Evolutionary conservation across 2,888 invertebrate species (phyloP).

Genomic region (Buathra laborator): DNA sequence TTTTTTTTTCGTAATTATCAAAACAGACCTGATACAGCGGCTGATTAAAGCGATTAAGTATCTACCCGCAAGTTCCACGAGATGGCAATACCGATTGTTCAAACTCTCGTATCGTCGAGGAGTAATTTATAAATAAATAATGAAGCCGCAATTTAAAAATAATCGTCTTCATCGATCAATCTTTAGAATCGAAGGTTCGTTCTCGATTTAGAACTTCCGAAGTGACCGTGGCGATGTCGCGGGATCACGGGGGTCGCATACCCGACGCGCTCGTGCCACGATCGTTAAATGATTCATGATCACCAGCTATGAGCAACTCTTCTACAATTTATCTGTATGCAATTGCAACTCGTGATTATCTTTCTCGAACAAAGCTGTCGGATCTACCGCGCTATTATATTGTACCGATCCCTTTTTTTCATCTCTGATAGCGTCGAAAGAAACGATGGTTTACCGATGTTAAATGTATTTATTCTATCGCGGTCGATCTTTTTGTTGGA

Average conservation of each 20-base stretch:
- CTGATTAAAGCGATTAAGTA: background rate
- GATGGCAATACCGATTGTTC: slow-evolving; percentile 49
- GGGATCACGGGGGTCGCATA: slow-evolving; percentile 44
- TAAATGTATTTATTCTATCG: slow-evolving; percentile 50
- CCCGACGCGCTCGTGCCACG: slow-evolving; percentile 53
- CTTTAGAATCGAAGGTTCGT: slow-evolving; percentile 51
- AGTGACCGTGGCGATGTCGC: slow-evolving; percentile 40
- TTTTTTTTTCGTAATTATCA: background rate
- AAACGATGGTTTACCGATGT: slow-evolving; percentile 35
- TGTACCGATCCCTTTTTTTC: background rate
- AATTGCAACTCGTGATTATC: slow-evolving; percentile 26
- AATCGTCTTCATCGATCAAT: slow-evolving; percentile 36
- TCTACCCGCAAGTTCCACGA: slow-evolving; percentile 11
- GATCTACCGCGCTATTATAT: background rate
- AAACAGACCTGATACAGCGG: slow-evolving; percentile 1
- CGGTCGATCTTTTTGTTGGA: slow-evolving; percentile 18
- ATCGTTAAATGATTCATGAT: slow-evolving; percentile 51
- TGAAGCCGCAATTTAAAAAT: slow-evolving; percentile 45
- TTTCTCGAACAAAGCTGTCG: slow-evolving; percentile 2
- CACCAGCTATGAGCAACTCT: slow-evolving; percentile 25
- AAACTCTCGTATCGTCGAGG: background rate
- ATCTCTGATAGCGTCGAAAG: background rate
- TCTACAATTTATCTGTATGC: slow-evolving; percentile 13
- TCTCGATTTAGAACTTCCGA: slow-evolving; percentile 54
- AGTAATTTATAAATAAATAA: slow-evolving; percentile 46